Base-by-base conservation (phyloP, 2,888 invertebrate genomes). In the Automeris io region DNA sequence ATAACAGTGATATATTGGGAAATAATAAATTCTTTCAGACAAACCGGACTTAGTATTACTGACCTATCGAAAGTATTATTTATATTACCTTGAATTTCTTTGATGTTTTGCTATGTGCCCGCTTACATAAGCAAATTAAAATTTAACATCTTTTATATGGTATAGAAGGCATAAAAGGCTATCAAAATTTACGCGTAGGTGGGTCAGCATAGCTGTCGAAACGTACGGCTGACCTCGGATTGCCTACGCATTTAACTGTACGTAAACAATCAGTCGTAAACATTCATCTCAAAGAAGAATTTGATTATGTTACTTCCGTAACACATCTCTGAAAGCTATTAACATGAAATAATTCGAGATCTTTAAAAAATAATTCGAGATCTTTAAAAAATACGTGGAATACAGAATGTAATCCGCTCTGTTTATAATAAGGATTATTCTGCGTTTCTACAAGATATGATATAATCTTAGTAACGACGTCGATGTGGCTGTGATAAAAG, bases 191-290 rank as follows among this genome's bases (percentile, higher is more conserved):
- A 35, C 19, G 76, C 56, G 70, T 64, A 37, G 37, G 34, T 33
- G 57, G 61, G 55, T 29, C 29, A 29, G 49, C 57, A 60, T 61
- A 54, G 48, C 54, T 60, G 61, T 63, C 61, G 61, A 59, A 51
- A 56, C 57, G 59, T 65, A 58, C 61, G 55, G 51, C 58, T 64
- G 66, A 67, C 63, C 65, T 61, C 56, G 45, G 33, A 46, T 59
- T 63, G 63, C 83, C 82, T 73, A 82, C 82, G 68, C 75, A 48
- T 41, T 47, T 81, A 81, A 79, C 82, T 70, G 80, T 79, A 68
- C 42, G 42, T 46, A 43, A 41, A 47, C 26, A 22, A 36, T 36
- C 42, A 25, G 21, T 19, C 16, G 18, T 11, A 25, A 31, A 24
- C 29, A 34, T 25, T 22, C 32, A 33, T 33, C 31, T 33, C 26